A percentile compares a stretch with the other conserved stretches of the same genome.
Evolutionary conservation across 2,797 vertebrate genomes (phyloP).

Genomic region (Hypotaenidia philippensis): DNA sequence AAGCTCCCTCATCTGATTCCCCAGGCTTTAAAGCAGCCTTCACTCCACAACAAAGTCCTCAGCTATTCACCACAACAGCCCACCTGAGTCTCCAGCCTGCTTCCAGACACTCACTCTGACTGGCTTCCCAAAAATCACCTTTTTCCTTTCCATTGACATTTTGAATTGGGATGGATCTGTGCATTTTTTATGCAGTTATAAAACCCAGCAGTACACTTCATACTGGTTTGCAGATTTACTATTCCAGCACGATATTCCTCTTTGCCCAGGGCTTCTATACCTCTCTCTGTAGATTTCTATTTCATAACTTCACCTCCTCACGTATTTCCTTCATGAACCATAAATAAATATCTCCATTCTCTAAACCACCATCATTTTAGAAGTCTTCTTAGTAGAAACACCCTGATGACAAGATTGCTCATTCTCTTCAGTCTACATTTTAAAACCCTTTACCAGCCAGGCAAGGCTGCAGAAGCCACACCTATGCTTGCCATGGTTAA

Average conservation of each 20-base stretch:
- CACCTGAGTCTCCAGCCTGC: not conserved
- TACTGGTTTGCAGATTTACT: not conserved
- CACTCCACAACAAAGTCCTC: not conserved
- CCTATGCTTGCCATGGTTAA: not conserved
- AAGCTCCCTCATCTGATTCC: not conserved
- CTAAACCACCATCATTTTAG: not conserved
- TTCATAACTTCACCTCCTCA: constrained; percentile 41
- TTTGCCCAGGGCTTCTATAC: constrained; percentile 8
- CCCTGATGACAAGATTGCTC: not conserved
- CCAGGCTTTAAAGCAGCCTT: not conserved
- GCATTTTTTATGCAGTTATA: not conserved
- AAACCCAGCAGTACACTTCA: not conserved
- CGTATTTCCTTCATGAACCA: not conserved
- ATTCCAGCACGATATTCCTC: constrained; percentile 10
- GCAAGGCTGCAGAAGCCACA: not conserved
- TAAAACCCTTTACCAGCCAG: not conserved
- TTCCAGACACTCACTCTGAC: not conserved
- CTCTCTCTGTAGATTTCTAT: not conserved
- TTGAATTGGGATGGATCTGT: not conserved
- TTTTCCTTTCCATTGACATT: not conserved
- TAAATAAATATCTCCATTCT: not conserved
- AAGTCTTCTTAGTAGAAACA: not conserved
- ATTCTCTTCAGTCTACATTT: not conserved
- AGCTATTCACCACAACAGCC: not conserved
- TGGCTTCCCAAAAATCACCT: not conserved